A percentile compares a stretch with the other conserved stretches of the same genome.
Conservation (phyloP, 1,140 invertebrate genomes). For the Carcinoscorpius rotundicauda region DNA sequence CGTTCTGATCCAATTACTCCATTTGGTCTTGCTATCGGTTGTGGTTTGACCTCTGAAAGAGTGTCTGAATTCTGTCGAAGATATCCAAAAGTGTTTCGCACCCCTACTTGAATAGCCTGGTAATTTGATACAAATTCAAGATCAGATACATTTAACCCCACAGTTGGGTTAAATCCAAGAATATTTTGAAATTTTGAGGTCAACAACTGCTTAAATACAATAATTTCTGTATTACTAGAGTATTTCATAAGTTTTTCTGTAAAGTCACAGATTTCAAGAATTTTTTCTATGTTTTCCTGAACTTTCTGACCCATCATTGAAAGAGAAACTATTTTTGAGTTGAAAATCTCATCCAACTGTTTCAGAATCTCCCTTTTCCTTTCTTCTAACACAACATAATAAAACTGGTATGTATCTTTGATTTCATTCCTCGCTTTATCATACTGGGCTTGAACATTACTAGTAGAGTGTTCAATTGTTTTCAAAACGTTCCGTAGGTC, state of each 20-base stretch:
- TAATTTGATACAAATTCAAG: conserved; percentile 94
- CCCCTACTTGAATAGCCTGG: conserved; percentile 77
- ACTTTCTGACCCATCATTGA: conserved; percentile 78
- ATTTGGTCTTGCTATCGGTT: conserved; percentile 72
- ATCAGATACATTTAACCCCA: conserved; percentile 58
- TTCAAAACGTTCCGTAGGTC: conserved; percentile 73
- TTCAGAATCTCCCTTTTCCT: conserved; percentile 84
- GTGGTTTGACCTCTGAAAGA: conserved; percentile 36
- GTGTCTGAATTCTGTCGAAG: conserved; percentile 61
- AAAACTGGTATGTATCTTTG: conserved; percentile 88
- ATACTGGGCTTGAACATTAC: conserved; percentile 74
- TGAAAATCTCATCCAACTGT: conserved; percentile 85
- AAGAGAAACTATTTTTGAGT: conserved; percentile 74
- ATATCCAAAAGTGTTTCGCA: conserved; percentile 91
- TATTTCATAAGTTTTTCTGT: conserved; percentile 81
- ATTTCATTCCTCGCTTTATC: conserved; percentile 90
- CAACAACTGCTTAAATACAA: conserved; percentile 87
- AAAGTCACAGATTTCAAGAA: conserved; percentile 85
- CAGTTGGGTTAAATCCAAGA: conserved; percentile 70
- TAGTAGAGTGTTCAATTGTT: conserved; percentile 66
- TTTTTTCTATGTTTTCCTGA: conserved; percentile 85
- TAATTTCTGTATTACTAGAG: conserved; percentile 71
- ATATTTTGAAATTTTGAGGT: conserved; percentile 78
- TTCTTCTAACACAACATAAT: conserved; percentile 87
- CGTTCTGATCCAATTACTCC: conserved; percentile 25